Evolutionary conservation across 2,888 invertebrate genomes (phyloP).

Genomic region (Amiota minor): DNA sequence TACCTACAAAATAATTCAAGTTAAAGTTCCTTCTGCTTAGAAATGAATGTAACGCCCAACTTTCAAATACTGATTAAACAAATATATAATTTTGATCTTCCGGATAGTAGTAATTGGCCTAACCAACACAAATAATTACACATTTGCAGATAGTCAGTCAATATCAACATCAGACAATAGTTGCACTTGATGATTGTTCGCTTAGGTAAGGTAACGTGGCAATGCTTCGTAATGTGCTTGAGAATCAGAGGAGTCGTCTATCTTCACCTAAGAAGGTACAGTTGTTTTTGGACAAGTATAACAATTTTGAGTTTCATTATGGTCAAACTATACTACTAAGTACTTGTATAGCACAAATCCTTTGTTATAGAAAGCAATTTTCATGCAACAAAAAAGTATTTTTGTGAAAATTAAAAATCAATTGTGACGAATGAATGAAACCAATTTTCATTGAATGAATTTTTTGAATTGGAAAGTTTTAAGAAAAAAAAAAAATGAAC

Average conservation of each 20-base stretch:
- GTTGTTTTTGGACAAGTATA: neutral
- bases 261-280: neutral
- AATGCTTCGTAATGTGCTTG: too few relatives aligned
- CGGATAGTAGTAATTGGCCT: neutral
- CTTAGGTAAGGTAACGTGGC: too few relatives aligned
- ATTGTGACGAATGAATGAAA: slow-evolving; percentile 27
- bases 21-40: neutral
- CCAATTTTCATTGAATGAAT: slow-evolving; percentile 34
- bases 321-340: neutral
- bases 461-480: slow-evolving; percentile 43
- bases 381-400: slow-evolving; percentile 4
- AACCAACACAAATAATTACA: neutral
- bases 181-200: neutral
- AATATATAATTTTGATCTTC: neutral
- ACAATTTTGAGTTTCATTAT: neutral
- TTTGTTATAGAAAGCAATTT: neutral
- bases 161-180: too few relatives aligned
- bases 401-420: slow-evolving; percentile 18
- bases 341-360: neutral
- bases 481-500: slow-evolving; percentile 25
- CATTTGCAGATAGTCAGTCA: neutral
- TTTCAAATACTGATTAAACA: slow-evolving; percentile 6
- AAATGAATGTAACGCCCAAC: neutral
- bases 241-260: neutral
- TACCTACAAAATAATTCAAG: too few relatives aligned